Evolutionary conservation across 2,888 invertebrate species (phyloP).

Genomic region (Mesodorylaimus sp.): DNA sequence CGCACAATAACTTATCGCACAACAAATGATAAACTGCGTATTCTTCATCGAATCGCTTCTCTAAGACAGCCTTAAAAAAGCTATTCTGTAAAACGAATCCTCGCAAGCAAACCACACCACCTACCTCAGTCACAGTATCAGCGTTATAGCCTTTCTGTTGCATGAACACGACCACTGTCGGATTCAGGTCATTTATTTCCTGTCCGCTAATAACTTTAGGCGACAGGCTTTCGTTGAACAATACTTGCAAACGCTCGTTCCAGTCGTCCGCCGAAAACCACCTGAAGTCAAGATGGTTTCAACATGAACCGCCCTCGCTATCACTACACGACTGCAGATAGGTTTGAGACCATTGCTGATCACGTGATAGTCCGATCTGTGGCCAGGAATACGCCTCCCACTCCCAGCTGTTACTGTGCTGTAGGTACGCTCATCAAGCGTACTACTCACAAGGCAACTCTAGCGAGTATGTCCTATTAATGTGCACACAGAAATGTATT

Average conservation of each 20-base stretch:
- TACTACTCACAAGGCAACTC: too few relatives aligned
- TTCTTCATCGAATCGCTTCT: conserved; percentile 7
- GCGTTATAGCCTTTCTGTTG: conserved; percentile 24
- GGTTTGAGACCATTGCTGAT: too few relatives aligned
- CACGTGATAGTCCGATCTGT: too few relatives aligned
- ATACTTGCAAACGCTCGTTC: not conserved
- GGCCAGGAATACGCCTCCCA: too few relatives aligned
- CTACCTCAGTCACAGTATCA: conserved; percentile 22
- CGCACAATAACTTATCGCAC: conserved; percentile 10
- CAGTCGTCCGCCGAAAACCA: not conserved
- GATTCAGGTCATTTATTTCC: not conserved
- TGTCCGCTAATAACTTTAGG: not conserved
- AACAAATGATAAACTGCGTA: conserved; percentile 11
- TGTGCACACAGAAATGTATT: too few relatives aligned
- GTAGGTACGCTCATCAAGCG: too few relatives aligned
- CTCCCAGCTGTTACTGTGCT: too few relatives aligned
- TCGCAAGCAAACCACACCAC: not conserved
- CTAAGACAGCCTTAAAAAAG: conserved; percentile 8
- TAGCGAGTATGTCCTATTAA: too few relatives aligned
- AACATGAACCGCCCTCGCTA: too few relatives aligned
- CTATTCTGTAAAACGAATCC: not conserved
- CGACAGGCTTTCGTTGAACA: not conserved
- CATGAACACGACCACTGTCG: conserved; percentile 14
- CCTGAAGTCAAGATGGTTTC: too few relatives aligned
- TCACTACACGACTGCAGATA: too few relatives aligned